Conservation (phyloP, 2,113 vertebrate genomes). For the Catharus fuscescens region DNA sequence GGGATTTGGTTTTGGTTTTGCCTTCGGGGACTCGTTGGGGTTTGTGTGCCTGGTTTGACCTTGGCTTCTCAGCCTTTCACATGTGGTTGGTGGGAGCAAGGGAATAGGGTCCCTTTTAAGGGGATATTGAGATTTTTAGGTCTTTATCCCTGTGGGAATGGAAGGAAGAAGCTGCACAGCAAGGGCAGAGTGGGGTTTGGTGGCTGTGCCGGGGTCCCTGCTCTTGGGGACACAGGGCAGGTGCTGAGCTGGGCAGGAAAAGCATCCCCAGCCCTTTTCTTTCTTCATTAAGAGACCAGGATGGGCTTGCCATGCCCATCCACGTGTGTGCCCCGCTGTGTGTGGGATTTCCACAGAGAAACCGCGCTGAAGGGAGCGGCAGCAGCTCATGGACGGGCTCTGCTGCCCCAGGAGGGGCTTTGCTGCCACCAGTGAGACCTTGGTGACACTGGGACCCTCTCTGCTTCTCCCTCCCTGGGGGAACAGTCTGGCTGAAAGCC, state of each 20-base stretch:
- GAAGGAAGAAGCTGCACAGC: background rate
- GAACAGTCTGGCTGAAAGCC: background rate
- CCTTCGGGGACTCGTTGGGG: accelerated
- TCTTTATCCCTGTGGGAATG: background rate
- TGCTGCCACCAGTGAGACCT: background rate
- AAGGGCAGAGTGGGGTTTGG: accelerated
- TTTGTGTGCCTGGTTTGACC: background rate
- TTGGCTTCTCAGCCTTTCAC: background rate
- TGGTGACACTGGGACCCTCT: accelerated
- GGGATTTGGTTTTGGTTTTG: background rate
- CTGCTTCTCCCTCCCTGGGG: background rate
- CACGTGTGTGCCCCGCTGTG: accelerated
- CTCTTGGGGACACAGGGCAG: accelerated
- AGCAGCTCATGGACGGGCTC: accelerated
- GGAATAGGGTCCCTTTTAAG: background rate
- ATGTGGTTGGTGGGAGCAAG: accelerated
- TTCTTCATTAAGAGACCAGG: background rate
- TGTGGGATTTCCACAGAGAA: background rate
- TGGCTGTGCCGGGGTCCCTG: accelerated
- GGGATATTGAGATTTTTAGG: background rate
- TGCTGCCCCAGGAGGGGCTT: background rate
- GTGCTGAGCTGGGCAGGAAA: background rate
- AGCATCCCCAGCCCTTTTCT: background rate
- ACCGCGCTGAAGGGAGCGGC: accelerated
- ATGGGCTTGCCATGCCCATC: accelerated